Percentiles rank a stretch among this genome's conserved stretches.
These are phyloP conservation scores for Apteryx owenii DNA, from an alignment of 2,113 vertebrate genomes.

Conservation along the genomic window DNA sequence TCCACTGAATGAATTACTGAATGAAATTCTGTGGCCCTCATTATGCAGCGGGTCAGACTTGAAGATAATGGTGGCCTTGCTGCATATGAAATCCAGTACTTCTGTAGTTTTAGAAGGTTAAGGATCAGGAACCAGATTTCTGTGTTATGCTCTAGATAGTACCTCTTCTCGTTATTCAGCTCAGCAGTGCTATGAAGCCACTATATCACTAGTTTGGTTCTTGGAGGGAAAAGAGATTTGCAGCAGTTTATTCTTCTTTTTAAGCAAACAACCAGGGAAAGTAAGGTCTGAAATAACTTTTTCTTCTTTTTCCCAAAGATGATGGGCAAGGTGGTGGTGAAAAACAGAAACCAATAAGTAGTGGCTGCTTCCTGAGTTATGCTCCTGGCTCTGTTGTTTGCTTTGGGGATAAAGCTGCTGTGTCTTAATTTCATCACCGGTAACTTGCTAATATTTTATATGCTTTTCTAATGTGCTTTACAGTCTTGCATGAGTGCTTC, in stretches of 20 bases:
- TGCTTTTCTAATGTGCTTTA: not conserved
- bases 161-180: not conserved
- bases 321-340: not conserved
- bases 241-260: not conserved
- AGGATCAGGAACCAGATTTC: not conserved
- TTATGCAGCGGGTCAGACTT: constrained; percentile 22
- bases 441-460: not conserved
- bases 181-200: not conserved
- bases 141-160: not conserved
- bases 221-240: not conserved
- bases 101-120: not conserved
- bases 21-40: not conserved
- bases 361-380: not conserved
- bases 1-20: not conserved
- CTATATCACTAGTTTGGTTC: not conserved
- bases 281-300: not conserved
- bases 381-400: not conserved
- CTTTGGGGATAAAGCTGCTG: not conserved
- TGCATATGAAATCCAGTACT: not conserved
- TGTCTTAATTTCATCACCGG: not conserved
- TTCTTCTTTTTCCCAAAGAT: not conserved
- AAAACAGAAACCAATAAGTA: not conserved
- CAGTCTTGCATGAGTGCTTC: not conserved
- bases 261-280: not conserved
- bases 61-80: not conserved